Evolutionary conservation across 2,888 invertebrate species (phyloP).

Genomic region (Lasioglossum morio): DNA sequence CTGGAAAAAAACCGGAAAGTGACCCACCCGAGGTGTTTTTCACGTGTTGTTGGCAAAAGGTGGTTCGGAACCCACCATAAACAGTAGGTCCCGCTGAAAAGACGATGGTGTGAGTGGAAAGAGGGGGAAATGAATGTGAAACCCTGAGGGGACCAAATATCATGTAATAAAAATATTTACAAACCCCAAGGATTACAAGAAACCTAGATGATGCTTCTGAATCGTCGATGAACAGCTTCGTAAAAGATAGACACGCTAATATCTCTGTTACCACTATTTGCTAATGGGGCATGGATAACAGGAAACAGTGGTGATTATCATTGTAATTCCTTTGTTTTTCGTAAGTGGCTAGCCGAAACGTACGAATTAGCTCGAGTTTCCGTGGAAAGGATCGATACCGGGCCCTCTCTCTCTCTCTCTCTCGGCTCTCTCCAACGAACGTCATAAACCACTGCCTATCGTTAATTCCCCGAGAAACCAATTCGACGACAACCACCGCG

Average conservation of each 20-base stretch:
- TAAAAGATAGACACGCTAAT: too few relatives aligned
- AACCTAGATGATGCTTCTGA: too few relatives aligned
- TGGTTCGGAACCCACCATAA: too few relatives aligned
- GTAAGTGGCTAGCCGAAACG: slow-evolving; percentile 41
- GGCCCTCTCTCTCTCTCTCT: background rate
- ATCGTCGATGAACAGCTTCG: background rate
- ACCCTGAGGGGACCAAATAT: too few relatives aligned
- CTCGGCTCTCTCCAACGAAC: slow-evolving; percentile 50
- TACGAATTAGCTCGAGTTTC: slow-evolving; percentile 53
- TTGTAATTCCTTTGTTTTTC: slow-evolving; percentile 46
- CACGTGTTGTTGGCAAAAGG: too few relatives aligned
- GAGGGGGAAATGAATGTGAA: too few relatives aligned
- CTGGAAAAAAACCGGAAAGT: too few relatives aligned
- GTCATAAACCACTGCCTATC: slow-evolving; percentile 67
- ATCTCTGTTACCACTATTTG: background rate
- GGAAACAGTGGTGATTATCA: slow-evolving; percentile 31
- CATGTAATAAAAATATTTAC: too few relatives aligned
- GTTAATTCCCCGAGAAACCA: slow-evolving; percentile 68
- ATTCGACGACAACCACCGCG: slow-evolving; percentile 61
- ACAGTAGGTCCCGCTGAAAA: too few relatives aligned
- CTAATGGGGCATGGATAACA: background rate
- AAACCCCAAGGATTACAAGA: background rate
- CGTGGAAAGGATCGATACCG: slow-evolving; percentile 58
- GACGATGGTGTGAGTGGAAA: too few relatives aligned
- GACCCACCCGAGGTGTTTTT: too few relatives aligned